Percentiles rank a stretch among this genome's conserved stretches.
Conservation (phyloP, 2,888 invertebrate genomes). For the Cenopis cana region DNA sequence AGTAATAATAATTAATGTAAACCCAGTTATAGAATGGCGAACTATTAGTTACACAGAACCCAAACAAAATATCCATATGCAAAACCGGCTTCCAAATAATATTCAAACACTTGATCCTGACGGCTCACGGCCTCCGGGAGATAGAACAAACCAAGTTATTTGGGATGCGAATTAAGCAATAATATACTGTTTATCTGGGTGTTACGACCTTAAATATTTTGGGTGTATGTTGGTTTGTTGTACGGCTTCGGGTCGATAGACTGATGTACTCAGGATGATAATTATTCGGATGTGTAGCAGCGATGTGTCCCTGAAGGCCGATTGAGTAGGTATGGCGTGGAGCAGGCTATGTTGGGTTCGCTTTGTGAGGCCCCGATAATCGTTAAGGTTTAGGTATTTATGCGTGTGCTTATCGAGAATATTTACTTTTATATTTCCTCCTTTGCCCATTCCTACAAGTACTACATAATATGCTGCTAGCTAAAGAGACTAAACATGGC, state of each 20-base stretch:
- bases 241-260: constrained; percentile 42
- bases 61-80: constrained; percentile 32
- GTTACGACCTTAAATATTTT: neutral
- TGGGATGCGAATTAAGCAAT: constrained; percentile 15
- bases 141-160: constrained; percentile 22
- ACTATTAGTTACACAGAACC: constrained; percentile 26
- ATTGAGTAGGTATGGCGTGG: constrained; percentile 21
- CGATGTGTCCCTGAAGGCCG: constrained; percentile 57
- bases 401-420: neutral
- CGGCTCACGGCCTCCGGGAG: constrained; percentile 19
- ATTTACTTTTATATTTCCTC: neutral
- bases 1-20: constrained; percentile 5
- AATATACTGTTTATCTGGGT: constrained; percentile 1
- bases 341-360: neutral
- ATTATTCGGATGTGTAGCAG: constrained; percentile 62
- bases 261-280: constrained; percentile 59
- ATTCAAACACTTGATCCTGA: constrained; percentile 25
- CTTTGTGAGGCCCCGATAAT: neutral
- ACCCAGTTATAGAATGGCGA: constrained; percentile 1
- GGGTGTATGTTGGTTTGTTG: neutral
- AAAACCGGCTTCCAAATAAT: constrained; percentile 24
- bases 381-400: neutral
- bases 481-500: too few relatives aligned
- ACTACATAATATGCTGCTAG: too few relatives aligned
- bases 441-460: too few relatives aligned